phyloP scores from a whole-genome alignment of 2,888 invertebrate genomes.

The Clivina fossor region DNA sequence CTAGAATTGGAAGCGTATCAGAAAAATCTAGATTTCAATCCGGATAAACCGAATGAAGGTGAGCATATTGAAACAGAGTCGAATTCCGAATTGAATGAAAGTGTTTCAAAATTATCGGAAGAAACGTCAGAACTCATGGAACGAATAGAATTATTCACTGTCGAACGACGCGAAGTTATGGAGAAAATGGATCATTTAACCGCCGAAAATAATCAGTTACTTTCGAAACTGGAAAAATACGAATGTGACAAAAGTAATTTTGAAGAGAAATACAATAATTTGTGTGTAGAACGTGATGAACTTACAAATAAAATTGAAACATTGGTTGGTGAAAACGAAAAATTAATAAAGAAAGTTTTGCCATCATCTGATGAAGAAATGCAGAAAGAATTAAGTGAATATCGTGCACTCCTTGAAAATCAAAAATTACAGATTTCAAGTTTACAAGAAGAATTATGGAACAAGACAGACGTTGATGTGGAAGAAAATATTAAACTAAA shows the following conservation, averaged over 20 bases:
- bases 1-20: slow-evolving; percentile 69
- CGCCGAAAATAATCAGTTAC: slow-evolving; percentile 61
- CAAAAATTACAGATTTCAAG: slow-evolving; percentile 43
- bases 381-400: slow-evolving; percentile 38
- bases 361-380: slow-evolving; percentile 32
- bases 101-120: slow-evolving; percentile 61
- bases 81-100: slow-evolving; percentile 56
- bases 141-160: slow-evolving; percentile 69
- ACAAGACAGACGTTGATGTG: slow-evolving; percentile 16
- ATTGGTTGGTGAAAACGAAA: slow-evolving; percentile 47
- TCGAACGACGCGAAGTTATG: slow-evolving; percentile 69
- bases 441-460: slow-evolving; percentile 38
- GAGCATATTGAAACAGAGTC: slow-evolving; percentile 46
- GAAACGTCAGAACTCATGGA: slow-evolving; percentile 67
- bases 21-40: slow-evolving; percentile 53
- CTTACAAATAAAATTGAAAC: slow-evolving; percentile 54
- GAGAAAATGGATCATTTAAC: slow-evolving; percentile 67
- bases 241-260: slow-evolving; percentile 52
- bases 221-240: slow-evolving; percentile 56
- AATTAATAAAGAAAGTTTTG: slow-evolving; percentile 29
- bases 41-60: slow-evolving; percentile 44
- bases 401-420: slow-evolving; percentile 42
- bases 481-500: slow-evolving; percentile 14
- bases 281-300: slow-evolving; percentile 55
- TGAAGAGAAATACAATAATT: slow-evolving; percentile 51